phyloP scores from a whole-genome alignment of 2,797 vertebrate genomes.

The Sebastes dallii region DNA sequence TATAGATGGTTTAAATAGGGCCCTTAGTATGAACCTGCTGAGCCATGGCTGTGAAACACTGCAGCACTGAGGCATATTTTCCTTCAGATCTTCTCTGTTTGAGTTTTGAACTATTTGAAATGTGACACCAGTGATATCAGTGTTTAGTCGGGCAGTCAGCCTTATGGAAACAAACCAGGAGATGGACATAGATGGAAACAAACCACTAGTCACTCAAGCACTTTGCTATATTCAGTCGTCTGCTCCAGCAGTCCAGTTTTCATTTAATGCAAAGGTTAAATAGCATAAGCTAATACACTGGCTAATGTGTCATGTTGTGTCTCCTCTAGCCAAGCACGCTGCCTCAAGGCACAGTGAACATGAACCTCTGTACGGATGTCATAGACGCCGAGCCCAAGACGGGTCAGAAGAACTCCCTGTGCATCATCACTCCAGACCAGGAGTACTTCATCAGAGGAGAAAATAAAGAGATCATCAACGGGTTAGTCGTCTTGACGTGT shows the following conservation, averaged over 20 bases:
- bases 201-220: slow-evolving; percentile 7
- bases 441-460: slow-evolving; percentile 88
- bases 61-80: not conserved
- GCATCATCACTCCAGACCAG: slow-evolving; percentile 86
- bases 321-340: slow-evolving; percentile 82
- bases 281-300: not conserved
- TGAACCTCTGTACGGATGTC: slow-evolving; percentile 86
- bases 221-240: not conserved
- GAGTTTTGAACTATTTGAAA: slow-evolving; percentile 25
- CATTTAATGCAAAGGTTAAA: not conserved
- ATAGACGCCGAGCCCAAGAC: slow-evolving; percentile 86
- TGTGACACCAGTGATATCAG: slow-evolving; percentile 21
- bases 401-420: slow-evolving; percentile 87
- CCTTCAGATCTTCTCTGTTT: not conserved
- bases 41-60: not conserved
- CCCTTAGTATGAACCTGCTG: not conserved
- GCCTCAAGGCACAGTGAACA: slow-evolving; percentile 87
- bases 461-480: slow-evolving; percentile 87
- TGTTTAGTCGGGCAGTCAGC: slow-evolving; percentile 8
- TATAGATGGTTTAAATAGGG: too few relatives aligned
- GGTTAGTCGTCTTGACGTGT: slow-evolving; percentile 59
- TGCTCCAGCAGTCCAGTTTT: not conserved
- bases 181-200: slow-evolving; percentile 2
- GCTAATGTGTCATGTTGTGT: slow-evolving; percentile 1
- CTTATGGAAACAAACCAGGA: slow-evolving; percentile 11